Percentiles rank a stretch among this genome's conserved stretches.
These are phyloP conservation scores for Metacarcinus magister DNA, from an alignment of 2,888 invertebrate genomes.

Conservation along the genomic window DNA sequence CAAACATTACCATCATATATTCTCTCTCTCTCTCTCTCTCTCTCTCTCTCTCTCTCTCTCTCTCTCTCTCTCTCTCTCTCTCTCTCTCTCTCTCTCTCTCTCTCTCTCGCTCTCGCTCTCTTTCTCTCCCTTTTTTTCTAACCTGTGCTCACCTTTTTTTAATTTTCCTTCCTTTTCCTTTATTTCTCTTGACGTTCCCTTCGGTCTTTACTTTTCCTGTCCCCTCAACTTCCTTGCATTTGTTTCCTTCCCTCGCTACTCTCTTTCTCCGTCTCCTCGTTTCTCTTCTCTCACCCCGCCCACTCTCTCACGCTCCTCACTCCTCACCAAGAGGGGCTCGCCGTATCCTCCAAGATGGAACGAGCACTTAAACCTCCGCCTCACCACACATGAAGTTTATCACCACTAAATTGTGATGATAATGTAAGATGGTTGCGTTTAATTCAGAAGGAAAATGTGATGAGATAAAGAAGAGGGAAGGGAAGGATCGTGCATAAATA, in stretches of 20 bases:
- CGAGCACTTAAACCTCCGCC: neutral
- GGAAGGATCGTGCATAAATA: neutral
- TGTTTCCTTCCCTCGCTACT: neutral
- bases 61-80: neutral
- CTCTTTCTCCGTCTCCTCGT: neutral
- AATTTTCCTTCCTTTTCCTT: neutral
- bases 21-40: neutral
- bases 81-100: neutral
- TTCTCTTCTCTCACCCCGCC: neutral
- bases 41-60: neutral
- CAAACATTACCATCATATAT: neutral
- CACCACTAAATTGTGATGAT: conserved; percentile 4
- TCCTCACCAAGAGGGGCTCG: neutral
- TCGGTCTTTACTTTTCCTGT: neutral
- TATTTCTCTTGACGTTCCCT: neutral
- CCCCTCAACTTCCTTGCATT: neutral
- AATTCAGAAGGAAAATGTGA: neutral
- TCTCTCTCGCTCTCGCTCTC: neutral
- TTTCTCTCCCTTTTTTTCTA: neutral
- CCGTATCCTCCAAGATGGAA: neutral
- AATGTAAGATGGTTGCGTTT: neutral
- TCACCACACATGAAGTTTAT: conserved; percentile 36
- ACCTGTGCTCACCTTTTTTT: neutral
- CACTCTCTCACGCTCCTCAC: neutral
- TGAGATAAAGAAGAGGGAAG: neutral